phyloP scores from a whole-genome alignment of 2,888 invertebrate genomes.

The Stenoptilia bipunctidactyla region DNA sequence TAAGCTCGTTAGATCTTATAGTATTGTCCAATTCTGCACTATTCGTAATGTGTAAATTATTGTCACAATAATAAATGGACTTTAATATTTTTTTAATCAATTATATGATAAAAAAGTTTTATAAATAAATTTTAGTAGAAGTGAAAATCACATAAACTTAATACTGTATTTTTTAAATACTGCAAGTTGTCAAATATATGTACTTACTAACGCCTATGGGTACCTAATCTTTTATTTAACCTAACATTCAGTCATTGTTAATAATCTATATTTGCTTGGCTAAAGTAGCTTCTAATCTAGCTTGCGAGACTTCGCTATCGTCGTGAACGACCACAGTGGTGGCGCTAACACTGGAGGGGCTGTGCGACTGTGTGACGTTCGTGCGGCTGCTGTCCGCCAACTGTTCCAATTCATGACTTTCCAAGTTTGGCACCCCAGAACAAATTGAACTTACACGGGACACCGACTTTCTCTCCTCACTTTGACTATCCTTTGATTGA shows the following conservation, averaged over 20 bases:
- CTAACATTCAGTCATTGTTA: slow-evolving; percentile 59
- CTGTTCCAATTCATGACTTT: slow-evolving; percentile 71
- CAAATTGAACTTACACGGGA: slow-evolving; percentile 60
- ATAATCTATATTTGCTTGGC: slow-evolving; percentile 10
- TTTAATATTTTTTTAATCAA: not conserved
- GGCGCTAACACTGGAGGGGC: slow-evolving; percentile 74
- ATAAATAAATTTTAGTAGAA: slow-evolving; percentile 15
- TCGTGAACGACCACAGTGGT: slow-evolving; percentile 76
- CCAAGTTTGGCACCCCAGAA: slow-evolving; percentile 63
- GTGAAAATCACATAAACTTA: slow-evolving; percentile 24
- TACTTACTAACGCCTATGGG: slow-evolving; percentile 28
- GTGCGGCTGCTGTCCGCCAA: slow-evolving; percentile 62
- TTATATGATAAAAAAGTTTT: slow-evolving; percentile 15
- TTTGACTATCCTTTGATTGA: slow-evolving; percentile 35
- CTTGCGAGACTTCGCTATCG: slow-evolving; percentile 41
- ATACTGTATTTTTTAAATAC: slow-evolving; percentile 37
- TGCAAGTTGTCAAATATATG: slow-evolving; percentile 9
- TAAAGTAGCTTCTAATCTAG: slow-evolving; percentile 27
- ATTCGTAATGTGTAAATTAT: slow-evolving; percentile 53
- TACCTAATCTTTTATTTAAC: slow-evolving; percentile 14
- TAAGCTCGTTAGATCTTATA: slow-evolving; percentile 52
- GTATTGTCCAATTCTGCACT: slow-evolving; percentile 49
- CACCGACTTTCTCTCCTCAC: slow-evolving; percentile 45
- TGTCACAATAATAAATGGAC: slow-evolving; percentile 41
- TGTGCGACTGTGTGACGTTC: slow-evolving; percentile 65